Percentiles rank a stretch among this genome's conserved stretches.
These are phyloP conservation scores for Ataeniobius toweri DNA, from an alignment of 2,797 vertebrate genomes.

Conservation along the genomic window DNA sequence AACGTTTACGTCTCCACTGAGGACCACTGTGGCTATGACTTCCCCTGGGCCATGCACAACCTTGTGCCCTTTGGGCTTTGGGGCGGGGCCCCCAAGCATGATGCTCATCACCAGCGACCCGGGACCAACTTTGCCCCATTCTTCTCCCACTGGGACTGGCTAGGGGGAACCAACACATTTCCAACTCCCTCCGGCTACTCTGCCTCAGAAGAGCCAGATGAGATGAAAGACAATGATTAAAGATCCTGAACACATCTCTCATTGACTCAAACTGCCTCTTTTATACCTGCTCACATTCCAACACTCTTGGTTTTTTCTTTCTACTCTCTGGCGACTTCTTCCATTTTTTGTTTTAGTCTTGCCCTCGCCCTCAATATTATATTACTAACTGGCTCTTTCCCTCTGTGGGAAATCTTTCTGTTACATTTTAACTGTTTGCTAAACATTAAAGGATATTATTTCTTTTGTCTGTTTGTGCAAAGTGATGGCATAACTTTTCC, in stretches of 20 bases:
- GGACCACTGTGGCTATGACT: slow-evolving; percentile 86
- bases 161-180: slow-evolving; percentile 73
- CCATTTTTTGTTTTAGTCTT: slow-evolving; percentile 8
- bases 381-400: not conserved
- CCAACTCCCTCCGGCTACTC: slow-evolving; percentile 42
- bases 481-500: not conserved
- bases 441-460: not conserved
- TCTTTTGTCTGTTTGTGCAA: slow-evolving; percentile 1
- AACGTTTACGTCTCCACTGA: slow-evolving; percentile 84
- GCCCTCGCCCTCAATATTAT: not conserved
- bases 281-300: slow-evolving; percentile 25
- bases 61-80: slow-evolving; percentile 84
- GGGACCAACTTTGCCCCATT: slow-evolving; percentile 84
- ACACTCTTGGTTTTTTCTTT: not conserved
- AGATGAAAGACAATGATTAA: slow-evolving; percentile 58
- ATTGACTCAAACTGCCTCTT: slow-evolving; percentile 34
- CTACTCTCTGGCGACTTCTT: not conserved
- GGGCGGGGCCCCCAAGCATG: slow-evolving; percentile 82
- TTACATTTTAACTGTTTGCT: slow-evolving; percentile 7
- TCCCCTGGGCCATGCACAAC: slow-evolving; percentile 83
- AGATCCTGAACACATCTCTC: slow-evolving; percentile 41
- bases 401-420: slow-evolving; percentile 24
- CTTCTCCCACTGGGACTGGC: slow-evolving; percentile 86
- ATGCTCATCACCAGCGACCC: slow-evolving; percentile 81
- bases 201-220: slow-evolving; percentile 36